Evolutionary conservation across 2,797 vertebrate genomes (phyloP).

Genomic region (Simalia tracyae): DNA sequence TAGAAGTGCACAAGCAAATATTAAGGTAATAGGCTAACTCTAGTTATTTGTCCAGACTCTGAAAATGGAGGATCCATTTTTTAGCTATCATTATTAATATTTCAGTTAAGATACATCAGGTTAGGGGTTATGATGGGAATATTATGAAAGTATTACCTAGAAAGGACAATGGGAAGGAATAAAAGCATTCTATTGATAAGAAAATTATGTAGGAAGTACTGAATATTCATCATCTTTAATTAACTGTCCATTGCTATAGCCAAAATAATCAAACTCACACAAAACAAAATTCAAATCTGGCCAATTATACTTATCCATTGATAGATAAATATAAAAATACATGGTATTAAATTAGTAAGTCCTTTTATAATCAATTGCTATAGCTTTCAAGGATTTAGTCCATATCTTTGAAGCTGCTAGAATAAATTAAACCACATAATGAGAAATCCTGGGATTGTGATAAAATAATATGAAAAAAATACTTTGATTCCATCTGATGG

Average conservation of each 20-base stretch:
- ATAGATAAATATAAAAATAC: not conserved
- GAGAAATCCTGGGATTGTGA: not conserved
- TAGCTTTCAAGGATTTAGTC: not conserved
- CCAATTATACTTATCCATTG: not conserved
- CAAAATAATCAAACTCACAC: not conserved
- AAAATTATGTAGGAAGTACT: not conserved
- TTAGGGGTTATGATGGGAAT: not conserved
- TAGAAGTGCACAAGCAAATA: conserved; percentile 4
- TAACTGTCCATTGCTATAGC: not conserved
- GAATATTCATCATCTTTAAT: not conserved
- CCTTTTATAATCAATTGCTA: not conserved
- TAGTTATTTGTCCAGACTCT: not conserved
- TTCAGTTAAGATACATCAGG: not conserved
- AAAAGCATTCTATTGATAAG: not conserved
- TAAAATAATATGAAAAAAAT: not conserved
- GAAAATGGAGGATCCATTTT: not conserved
- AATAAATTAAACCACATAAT: not conserved
- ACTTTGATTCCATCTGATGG: not conserved
- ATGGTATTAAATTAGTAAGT: not conserved
- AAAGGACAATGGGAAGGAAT: not conserved
- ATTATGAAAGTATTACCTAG: not conserved
- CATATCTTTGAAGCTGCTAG: not conserved
- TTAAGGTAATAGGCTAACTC: not conserved
- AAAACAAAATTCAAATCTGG: not conserved
- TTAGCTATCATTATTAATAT: not conserved